Evolutionary conservation across 2,888 invertebrate species (phyloP).

Genomic region (Zootermopsis nevadensis): DNA sequence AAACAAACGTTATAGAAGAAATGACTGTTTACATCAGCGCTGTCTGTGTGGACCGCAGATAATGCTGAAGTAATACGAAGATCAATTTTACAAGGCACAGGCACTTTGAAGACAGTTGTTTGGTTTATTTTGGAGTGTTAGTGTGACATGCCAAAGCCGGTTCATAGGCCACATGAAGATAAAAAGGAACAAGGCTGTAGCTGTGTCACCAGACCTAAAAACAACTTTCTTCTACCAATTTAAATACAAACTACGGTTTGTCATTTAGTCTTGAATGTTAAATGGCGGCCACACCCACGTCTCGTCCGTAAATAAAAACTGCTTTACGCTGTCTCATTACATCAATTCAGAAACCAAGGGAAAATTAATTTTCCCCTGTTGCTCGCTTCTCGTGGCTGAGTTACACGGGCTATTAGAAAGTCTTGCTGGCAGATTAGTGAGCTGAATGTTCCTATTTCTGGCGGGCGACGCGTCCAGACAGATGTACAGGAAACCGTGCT

Average conservation of each 20-base stretch:
- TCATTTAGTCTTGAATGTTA: constrained; percentile 13
- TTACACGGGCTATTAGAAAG: neutral
- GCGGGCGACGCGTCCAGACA: constrained; percentile 10
- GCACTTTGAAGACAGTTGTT: too few species aligned
- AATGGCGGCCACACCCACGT: neutral
- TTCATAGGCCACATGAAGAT: too few species aligned
- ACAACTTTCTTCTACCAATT: neutral
- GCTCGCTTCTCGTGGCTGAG: constrained; percentile 1
- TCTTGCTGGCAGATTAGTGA: neutral
- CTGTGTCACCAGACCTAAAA: neutral
- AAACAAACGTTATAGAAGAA: too few species aligned
- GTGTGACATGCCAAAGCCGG: neutral
- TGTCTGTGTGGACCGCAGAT: too few species aligned
- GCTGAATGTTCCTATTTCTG: constrained; percentile 13
- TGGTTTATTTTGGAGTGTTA: too few species aligned
- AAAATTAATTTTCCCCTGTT: neutral
- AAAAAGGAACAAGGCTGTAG: too few species aligned
- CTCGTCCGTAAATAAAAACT: neutral
- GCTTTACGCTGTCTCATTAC: too few species aligned
- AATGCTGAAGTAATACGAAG: too few species aligned
- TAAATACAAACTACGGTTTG: neutral
- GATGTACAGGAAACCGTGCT: neutral
- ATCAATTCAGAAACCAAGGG: neutral
- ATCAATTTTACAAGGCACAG: too few species aligned
- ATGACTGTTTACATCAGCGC: too few species aligned